A percentile compares a stretch with the other conserved stretches of the same genome.
These are phyloP conservation scores for Eupsilia transversa DNA, from an alignment of 2,888 invertebrate genomes.

Conservation along the genomic window DNA sequence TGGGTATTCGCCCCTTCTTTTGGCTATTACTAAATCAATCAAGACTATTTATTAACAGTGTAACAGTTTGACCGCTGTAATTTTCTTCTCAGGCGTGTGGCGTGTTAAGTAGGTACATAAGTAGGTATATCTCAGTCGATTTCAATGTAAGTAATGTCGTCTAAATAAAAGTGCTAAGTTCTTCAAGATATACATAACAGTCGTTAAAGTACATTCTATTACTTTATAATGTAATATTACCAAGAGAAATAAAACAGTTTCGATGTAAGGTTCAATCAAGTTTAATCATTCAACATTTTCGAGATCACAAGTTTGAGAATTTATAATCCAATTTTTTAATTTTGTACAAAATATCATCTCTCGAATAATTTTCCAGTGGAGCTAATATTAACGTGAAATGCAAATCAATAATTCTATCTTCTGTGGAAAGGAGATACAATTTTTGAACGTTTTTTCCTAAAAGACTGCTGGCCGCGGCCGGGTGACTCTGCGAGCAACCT, in stretches of 20 bases:
- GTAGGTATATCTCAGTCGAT: not conserved
- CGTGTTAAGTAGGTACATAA: too few species aligned
- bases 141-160: not conserved
- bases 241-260: slow-evolving; percentile 72
- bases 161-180: not conserved
- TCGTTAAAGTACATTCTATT: slow-evolving; percentile 1
- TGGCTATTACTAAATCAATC: slow-evolving; percentile 9
- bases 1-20: not conserved
- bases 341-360: slow-evolving; percentile 90
- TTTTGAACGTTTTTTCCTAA: slow-evolving; percentile 76
- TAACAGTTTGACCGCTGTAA: slow-evolving; percentile 16
- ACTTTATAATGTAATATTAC: slow-evolving; percentile 9
- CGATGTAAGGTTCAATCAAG: slow-evolving; percentile 83
- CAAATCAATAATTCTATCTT: slow-evolving; percentile 78
- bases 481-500: slow-evolving; percentile 29
- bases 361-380: slow-evolving; percentile 81
- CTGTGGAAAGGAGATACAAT: slow-evolving; percentile 79
- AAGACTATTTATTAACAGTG: slow-evolving; percentile 24
- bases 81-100: not conserved
- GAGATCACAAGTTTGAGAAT: slow-evolving; percentile 88
- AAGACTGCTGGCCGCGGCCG: slow-evolving; percentile 39
- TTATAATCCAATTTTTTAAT: slow-evolving; percentile 85
- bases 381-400: slow-evolving; percentile 80
- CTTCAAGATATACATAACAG: not conserved
- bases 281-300: slow-evolving; percentile 88